Evolutionary conservation across 1,140 invertebrate genomes (phyloP).

Genomic region (Diorhabda elongata): DNA sequence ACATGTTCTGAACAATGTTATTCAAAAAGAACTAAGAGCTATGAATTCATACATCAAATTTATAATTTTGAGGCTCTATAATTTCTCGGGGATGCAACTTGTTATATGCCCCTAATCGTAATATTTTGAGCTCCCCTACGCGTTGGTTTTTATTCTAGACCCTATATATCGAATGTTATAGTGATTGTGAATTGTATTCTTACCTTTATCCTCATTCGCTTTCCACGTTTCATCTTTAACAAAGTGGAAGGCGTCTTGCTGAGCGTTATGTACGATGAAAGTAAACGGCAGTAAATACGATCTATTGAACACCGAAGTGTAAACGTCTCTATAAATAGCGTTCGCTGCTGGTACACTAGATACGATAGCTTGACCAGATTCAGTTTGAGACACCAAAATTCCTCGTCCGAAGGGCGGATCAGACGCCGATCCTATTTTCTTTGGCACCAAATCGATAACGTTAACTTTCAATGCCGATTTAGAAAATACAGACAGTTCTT

Average conservation of each 20-base stretch:
- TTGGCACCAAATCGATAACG: slow-evolving; percentile 65
- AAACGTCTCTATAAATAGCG: slow-evolving; percentile 84
- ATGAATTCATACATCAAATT: too few species aligned
- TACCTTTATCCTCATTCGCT: slow-evolving; percentile 75
- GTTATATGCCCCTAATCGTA: too few species aligned
- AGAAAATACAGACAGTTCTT: slow-evolving; percentile 66
- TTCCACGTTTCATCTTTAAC: slow-evolving; percentile 88
- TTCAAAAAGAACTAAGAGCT: too few species aligned
- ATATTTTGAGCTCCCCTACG: too few species aligned
- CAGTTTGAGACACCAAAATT: slow-evolving; percentile 77
- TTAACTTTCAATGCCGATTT: slow-evolving; percentile 71
- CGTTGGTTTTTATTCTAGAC: too few species aligned
- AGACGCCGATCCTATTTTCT: slow-evolving; percentile 67
- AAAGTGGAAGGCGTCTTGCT: slow-evolving; percentile 92
- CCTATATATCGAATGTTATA: too few species aligned
- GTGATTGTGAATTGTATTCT: neutral
- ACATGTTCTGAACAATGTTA: too few species aligned
- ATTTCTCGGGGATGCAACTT: too few species aligned
- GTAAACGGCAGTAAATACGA: slow-evolving; percentile 84
- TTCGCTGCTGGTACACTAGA: slow-evolving; percentile 83
- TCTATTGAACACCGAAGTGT: slow-evolving; percentile 89
- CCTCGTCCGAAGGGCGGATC: slow-evolving; percentile 88
- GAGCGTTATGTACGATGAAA: slow-evolving; percentile 81
- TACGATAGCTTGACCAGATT: slow-evolving; percentile 75
- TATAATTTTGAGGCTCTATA: too few species aligned